Base-by-base conservation (phyloP, 2,888 invertebrate species). In the Chrysodeixis includens region DNA sequence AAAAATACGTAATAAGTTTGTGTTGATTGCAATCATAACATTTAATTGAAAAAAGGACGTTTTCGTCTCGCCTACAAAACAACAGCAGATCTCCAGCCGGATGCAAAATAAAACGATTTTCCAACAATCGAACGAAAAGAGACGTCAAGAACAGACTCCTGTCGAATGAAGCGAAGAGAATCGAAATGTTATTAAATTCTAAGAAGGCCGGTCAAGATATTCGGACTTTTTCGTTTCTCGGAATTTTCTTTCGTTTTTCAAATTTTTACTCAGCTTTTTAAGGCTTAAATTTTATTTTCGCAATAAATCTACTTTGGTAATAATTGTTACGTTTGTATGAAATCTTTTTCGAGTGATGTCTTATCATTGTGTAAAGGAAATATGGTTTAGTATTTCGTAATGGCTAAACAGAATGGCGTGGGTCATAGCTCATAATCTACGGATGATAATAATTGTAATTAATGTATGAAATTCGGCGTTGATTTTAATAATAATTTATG, bases 171-270 rank as follows among this genome's bases (percentile, higher is more conserved):
- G 12, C 35, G 57, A 2, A 20, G 46, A 57, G 22, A 35, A 60
- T 64, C 51, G 53, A 55, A 60, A 65, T 52, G 44, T 64, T 61
- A 64, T 69, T 61, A 57, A 64, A 64, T 69, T 61, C 49, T 53
- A 16, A 20, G 26, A 30, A 7, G 14, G 20, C 16, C 46, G 20
- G 46, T 49, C n/a, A 58, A 56, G 16, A 56, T 30, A 20, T 9
- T 49, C 12, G 58, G 20, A 32, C 51, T n/a, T 40, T 40, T 40
- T 40, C 40, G 4, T 12, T 30, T 10, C 20, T 51, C 9, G 12
- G 16, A 9, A n/a, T 7, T 18, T 30, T 26, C 16, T 12, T 56
- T 18, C 5, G 10, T 5, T 26, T 44, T 56, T 56, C 10, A 26
- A 49, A 49, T 49, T 49, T 10, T 10, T 9, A 20, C 4, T 20